These are phyloP conservation scores for Anolis apletophallus DNA, from an alignment of 2,797 vertebrate genomes.

Conservation along the genomic window DNA sequence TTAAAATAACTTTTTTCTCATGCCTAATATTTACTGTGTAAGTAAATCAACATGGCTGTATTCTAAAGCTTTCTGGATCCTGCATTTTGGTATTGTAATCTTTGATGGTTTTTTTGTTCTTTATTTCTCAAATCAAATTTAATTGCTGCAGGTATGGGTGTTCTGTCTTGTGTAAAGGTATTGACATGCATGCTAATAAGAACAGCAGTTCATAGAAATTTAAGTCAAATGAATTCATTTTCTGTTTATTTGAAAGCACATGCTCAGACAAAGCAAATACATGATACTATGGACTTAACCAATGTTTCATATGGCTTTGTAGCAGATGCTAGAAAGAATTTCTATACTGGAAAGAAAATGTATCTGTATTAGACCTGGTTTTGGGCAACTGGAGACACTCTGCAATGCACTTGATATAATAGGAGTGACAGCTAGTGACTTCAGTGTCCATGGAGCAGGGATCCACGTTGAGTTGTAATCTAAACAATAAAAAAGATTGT, in stretches of 20 bases:
- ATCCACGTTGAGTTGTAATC: too few species aligned
- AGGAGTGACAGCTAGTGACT: too few species aligned
- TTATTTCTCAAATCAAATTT: conserved; percentile 10
- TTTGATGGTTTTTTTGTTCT: neutral
- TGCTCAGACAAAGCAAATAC: conserved; percentile 2
- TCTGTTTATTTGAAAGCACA: conserved; percentile 7
- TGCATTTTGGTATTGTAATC: neutral
- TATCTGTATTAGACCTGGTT: neutral
- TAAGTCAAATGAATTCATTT: conserved; percentile 20
- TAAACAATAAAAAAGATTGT: too few species aligned
- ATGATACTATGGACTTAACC: neutral
- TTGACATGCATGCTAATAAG: conserved; percentile 14
- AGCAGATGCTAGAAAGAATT: neutral
- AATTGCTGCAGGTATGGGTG: neutral
- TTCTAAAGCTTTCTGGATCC: neutral
- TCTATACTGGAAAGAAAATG: neutral
- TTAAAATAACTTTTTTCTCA: too few species aligned
- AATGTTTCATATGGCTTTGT: neutral
- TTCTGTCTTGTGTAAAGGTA: conserved; percentile 3
- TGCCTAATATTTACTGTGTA: neutral
- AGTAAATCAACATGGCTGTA: neutral
- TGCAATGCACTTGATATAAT: neutral
- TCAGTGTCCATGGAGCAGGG: too few species aligned
- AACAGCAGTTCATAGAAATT: neutral
- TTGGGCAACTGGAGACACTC: neutral